Conservation (phyloP, 1,140 invertebrate genomes). For the Camponotus pennsylvanicus region DNA sequence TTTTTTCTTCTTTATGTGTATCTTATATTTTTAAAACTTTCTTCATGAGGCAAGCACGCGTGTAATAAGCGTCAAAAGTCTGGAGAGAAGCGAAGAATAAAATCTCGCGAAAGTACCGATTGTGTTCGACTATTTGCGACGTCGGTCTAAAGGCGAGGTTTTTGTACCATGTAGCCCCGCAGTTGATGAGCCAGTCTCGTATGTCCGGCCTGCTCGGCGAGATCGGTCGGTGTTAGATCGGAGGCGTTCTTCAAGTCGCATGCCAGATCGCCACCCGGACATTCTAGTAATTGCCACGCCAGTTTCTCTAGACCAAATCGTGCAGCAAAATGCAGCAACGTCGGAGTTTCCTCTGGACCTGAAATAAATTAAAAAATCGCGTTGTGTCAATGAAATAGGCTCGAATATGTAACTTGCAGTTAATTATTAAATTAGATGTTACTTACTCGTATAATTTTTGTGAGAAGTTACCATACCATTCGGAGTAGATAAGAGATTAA, state of each 20-base stretch:
- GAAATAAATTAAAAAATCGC: neutral
- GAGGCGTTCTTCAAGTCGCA: slow-evolving; percentile 92
- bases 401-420: neutral
- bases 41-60: neutral
- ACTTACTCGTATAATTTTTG: slow-evolving; percentile 84
- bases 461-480: slow-evolving; percentile 76
- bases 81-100: slow-evolving; percentile 50
- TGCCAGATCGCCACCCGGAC: slow-evolving; percentile 92
- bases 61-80: neutral
- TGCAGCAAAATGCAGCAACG: slow-evolving; percentile 95
- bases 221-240: slow-evolving; percentile 92
- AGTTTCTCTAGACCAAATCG: slow-evolving; percentile 94
- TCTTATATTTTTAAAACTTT: neutral
- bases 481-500: slow-evolving; percentile 89
- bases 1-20: neutral
- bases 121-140: slow-evolving; percentile 63
- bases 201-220: slow-evolving; percentile 92
- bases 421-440: neutral
- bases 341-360: slow-evolving; percentile 94
- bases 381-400: slow-evolving; percentile 19
- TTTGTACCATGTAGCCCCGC: slow-evolving; percentile 90
- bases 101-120: slow-evolving; percentile 69
- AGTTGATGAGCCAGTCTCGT: slow-evolving; percentile 90
- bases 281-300: slow-evolving; percentile 93
- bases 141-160: slow-evolving; percentile 72